These are phyloP conservation scores for Rhizomys pruinosus DNA, from an alignment of 2,113 vertebrate species.

Conservation along the genomic window DNA sequence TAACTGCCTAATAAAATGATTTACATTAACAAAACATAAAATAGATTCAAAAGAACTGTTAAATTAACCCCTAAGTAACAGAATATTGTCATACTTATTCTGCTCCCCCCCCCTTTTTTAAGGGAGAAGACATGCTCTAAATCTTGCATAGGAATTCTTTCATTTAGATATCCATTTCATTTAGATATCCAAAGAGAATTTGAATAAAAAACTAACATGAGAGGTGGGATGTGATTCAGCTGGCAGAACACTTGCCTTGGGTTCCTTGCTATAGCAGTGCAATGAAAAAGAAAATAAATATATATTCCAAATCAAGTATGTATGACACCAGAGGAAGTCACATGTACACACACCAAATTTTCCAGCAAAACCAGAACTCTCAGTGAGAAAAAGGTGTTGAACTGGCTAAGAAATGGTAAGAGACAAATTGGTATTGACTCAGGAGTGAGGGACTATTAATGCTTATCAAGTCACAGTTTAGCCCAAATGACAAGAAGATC, in stretches of 20 bases:
- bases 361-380: not conserved
- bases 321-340: not conserved
- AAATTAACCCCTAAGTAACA: not conserved
- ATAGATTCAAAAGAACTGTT: not conserved
- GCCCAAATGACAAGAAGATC: not conserved
- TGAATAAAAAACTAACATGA: not conserved
- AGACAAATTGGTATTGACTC: not conserved
- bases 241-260: not conserved
- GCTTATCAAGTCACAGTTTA: not conserved
- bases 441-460: rapidly evolving
- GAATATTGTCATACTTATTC: not conserved
- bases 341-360: not conserved
- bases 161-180: conserved; percentile 20
- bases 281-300: not conserved
- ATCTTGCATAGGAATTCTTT: not conserved
- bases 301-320: not conserved
- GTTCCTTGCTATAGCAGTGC: no score
- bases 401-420: not conserved
- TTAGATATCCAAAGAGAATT: conserved; percentile 28
- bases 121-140: not conserved
- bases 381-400: not conserved
- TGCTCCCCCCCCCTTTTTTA: no score
- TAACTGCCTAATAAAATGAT: not conserved
- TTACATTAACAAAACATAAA: not conserved
- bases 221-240: not conserved